phyloP scores from a whole-genome alignment of 2,888 invertebrate genomes.

The Ethmia dodecea region DNA sequence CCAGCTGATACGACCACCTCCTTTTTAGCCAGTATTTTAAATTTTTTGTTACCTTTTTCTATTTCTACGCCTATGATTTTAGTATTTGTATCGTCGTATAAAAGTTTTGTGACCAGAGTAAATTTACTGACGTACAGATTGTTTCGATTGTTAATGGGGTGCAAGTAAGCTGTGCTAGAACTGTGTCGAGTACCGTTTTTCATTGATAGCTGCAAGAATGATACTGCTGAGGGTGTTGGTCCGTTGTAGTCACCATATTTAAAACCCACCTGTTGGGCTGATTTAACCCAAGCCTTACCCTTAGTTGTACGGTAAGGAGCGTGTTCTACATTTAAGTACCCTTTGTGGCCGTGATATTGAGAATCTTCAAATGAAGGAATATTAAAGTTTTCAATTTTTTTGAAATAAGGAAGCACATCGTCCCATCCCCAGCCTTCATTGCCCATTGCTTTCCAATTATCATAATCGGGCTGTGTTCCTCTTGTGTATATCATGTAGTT shows the following conservation, averaged over 20 bases:
- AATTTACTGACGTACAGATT: slow-evolving; percentile 80
- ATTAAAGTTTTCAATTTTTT: slow-evolving; percentile 85
- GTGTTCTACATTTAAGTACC: slow-evolving; percentile 75
- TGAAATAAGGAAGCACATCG: slow-evolving; percentile 85
- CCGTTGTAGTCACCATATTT: slow-evolving; percentile 80
- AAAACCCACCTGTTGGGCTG: slow-evolving; percentile 79
- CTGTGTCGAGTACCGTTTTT: slow-evolving; percentile 82
- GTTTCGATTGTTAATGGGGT: slow-evolving; percentile 74
- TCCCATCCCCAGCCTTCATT: slow-evolving; percentile 86
- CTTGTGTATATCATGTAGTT: slow-evolving; percentile 90
- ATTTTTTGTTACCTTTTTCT: slow-evolving; percentile 65
- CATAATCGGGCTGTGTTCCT: slow-evolving; percentile 84
- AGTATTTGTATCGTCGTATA: slow-evolving; percentile 75
- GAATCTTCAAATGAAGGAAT: slow-evolving; percentile 74
- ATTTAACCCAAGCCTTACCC: slow-evolving; percentile 77
- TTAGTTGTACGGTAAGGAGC: slow-evolving; percentile 70
- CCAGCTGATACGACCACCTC: slow-evolving; percentile 88
- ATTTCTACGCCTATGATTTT: slow-evolving; percentile 79
- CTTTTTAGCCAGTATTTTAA: slow-evolving; percentile 78
- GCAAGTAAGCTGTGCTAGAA: slow-evolving; percentile 81
- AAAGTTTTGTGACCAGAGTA: slow-evolving; percentile 77
- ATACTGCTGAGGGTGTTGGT: slow-evolving; percentile 78
- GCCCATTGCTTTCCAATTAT: slow-evolving; percentile 84
- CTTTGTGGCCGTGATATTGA: slow-evolving; percentile 73
- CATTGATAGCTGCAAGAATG: slow-evolving; percentile 79